Conservation (phyloP, 1,140 invertebrate species). For the Pseudoatta argentina region DNA sequence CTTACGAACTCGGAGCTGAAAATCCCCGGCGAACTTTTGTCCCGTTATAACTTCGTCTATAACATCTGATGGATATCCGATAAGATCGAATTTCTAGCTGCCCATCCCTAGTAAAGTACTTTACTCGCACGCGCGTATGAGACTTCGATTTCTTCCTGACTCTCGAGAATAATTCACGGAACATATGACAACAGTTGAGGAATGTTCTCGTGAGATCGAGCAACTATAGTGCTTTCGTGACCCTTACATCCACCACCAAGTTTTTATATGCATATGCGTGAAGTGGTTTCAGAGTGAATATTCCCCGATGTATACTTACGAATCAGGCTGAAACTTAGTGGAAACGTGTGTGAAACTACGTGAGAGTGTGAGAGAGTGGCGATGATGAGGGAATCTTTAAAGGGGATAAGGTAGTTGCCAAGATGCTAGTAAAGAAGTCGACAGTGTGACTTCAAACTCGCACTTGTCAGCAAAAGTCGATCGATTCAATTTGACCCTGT, state of each 20-base stretch:
- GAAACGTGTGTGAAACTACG: not conserved
- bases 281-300: not conserved
- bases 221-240: slow-evolving; percentile 23
- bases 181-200: slow-evolving; percentile 42
- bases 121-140: not conserved
- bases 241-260: not conserved
- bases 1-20: not conserved
- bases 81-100: slow-evolving; percentile 21
- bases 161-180: slow-evolving; percentile 5
- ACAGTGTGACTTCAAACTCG: slow-evolving; percentile 10
- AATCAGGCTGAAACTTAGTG: slow-evolving; percentile 40
- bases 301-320: slow-evolving; percentile 38
- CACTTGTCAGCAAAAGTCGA: slow-evolving; percentile 20
- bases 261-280: slow-evolving; percentile 39
- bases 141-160: not conserved
- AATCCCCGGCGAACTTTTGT: slow-evolving; percentile 40
- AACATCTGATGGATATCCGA: slow-evolving; percentile 54
- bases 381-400: slow-evolving; percentile 20
- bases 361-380: not conserved
- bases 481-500: slow-evolving; percentile 29
- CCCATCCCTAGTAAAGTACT: not conserved
- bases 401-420: slow-evolving; percentile 18
- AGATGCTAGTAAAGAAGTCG: slow-evolving; percentile 41
- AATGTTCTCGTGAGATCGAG: slow-evolving; percentile 10
- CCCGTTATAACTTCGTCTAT: slow-evolving; percentile 34